These are phyloP conservation scores for Oophaga sylvatica DNA, from an alignment of 2,797 vertebrate genomes.

Conservation along the genomic window DNA sequence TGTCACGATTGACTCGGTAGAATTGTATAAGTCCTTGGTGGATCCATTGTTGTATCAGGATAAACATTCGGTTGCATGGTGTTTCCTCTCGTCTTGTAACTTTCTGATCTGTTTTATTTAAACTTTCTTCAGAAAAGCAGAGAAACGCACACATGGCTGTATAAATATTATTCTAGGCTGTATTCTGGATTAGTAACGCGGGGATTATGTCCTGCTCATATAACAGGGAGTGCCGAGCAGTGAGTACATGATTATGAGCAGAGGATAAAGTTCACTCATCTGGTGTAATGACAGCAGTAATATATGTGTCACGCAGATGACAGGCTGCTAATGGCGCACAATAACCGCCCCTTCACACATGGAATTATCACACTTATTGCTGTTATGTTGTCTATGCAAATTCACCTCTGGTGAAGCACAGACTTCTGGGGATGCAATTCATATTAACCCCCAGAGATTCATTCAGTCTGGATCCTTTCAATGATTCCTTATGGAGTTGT, in stretches of 20 bases:
- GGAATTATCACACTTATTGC: not conserved
- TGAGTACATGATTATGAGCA: not conserved
- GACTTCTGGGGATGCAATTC: not conserved
- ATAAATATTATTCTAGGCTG: constrained; percentile 14
- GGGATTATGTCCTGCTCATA: not conserved
- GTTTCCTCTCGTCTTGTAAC: not conserved
- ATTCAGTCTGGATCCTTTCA: no score
- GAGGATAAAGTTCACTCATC: constrained; percentile 19
- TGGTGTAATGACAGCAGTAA: constrained; percentile 3
- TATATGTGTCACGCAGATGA: not conserved
- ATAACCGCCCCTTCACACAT: not conserved
- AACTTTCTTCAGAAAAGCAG: not conserved
- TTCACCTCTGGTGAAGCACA: not conserved
- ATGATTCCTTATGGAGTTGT: no score
- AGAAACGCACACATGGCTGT: not conserved
- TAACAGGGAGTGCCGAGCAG: constrained; percentile 20
- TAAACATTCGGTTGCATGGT: not conserved
- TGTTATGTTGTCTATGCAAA: not conserved
- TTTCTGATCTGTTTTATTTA: constrained; percentile 8
- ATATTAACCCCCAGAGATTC: not conserved
- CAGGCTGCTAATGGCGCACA: not conserved
- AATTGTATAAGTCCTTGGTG: not conserved
- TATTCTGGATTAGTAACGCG: not conserved
- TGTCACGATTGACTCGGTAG: not conserved
- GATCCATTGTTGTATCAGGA: not conserved